Percentiles rank a stretch among this genome's conserved stretches.
Evolutionary conservation across 1,140 invertebrate species (phyloP).

Genomic region (Drosophila littoralis): DNA sequence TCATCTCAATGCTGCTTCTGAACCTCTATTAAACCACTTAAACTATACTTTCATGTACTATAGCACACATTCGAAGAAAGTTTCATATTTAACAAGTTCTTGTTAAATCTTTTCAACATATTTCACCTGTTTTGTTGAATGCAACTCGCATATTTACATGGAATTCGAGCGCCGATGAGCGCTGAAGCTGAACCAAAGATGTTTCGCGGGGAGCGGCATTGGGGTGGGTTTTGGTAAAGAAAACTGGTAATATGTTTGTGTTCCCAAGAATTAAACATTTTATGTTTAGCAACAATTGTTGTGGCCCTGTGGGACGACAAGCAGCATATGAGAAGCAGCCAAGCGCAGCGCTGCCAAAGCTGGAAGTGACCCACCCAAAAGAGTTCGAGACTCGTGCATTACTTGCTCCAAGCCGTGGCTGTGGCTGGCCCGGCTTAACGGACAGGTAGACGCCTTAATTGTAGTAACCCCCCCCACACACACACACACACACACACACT

Average conservation of each 20-base stretch:
- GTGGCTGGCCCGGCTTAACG: slow-evolving; percentile 44
- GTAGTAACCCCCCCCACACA: slow-evolving; percentile 19
- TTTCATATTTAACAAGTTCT: slow-evolving; percentile 22
- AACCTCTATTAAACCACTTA: background rate
- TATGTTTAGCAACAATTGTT: slow-evolving; percentile 56
- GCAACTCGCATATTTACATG: slow-evolving; percentile 40
- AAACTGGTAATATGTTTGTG: slow-evolving; percentile 54
- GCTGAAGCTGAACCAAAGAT: slow-evolving; percentile 57
- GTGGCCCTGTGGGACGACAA: background rate
- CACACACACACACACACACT: background rate
- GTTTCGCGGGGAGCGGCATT: background rate
- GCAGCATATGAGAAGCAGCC: slow-evolving; percentile 46
- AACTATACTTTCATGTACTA: background rate
- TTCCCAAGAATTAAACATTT: slow-evolving; percentile 69
- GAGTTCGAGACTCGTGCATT: slow-evolving; percentile 67
- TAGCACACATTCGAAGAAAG: slow-evolving; percentile 4
- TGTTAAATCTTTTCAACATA: slow-evolving; percentile 15
- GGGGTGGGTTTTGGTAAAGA: background rate
- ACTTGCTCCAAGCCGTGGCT: slow-evolving; percentile 16
- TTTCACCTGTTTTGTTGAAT: slow-evolving; percentile 34
- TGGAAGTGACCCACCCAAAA: slow-evolving; percentile 67
- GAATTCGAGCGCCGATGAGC: slow-evolving; percentile 41
- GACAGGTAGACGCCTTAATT: slow-evolving; percentile 65
- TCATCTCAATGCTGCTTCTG: background rate
- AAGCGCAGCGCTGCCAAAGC: slow-evolving; percentile 46